Evolutionary conservation across 2,888 invertebrate genomes (phyloP), one percentile per base, ranked within the genome.

Genomic region (Steromphala cineraria): DNA sequence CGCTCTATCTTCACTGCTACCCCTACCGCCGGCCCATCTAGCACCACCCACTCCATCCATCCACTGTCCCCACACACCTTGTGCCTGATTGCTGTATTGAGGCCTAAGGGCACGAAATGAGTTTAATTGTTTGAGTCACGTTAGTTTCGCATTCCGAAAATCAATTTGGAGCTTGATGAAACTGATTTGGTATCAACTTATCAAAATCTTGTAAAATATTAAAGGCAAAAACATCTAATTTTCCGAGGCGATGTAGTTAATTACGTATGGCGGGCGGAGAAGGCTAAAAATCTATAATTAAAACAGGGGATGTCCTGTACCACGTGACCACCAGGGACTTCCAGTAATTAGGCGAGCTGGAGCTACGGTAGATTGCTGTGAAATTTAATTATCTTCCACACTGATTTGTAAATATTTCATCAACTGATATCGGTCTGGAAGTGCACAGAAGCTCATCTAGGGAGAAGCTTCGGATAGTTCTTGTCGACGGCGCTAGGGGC

Each of bases 331-430:
- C 15, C 21, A 19, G 62, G 62, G 62, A 62, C 28, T 13, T 28
- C 15, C 62, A 28, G 24, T 62, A 62, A 62, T 62, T 62, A 62
- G 62, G 15, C 28, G 62, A 62, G 62, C 28, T 28, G 62, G 24
- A 28, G 24, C 28, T 62, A 24, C 28, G 62, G 62, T 62, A 13
- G 62, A 62, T 62, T 62, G 62, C 75, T 75, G 52, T 21, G 75
- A 75, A 53, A 75, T 52, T 75, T 75, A 75, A 75, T 75, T 75
- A 75, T 46, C 46, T 52, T 21, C 53, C 7, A 53, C 75, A 53
- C 36, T 36, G 77, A 36, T 77, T 77, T 77, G 75, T 75, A 75
- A 77, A 77, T 77, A 77, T 77, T 77, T 77, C 56, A 77, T 77
- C n/a, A 36, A 17, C 10, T 77, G 55, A 53, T 77, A 62, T 62